Evolutionary conservation across 2,113 vertebrate genomes (phyloP), one percentile per base, ranked within the genome.

Genomic region (Galemys pyrenaicus): DNA sequence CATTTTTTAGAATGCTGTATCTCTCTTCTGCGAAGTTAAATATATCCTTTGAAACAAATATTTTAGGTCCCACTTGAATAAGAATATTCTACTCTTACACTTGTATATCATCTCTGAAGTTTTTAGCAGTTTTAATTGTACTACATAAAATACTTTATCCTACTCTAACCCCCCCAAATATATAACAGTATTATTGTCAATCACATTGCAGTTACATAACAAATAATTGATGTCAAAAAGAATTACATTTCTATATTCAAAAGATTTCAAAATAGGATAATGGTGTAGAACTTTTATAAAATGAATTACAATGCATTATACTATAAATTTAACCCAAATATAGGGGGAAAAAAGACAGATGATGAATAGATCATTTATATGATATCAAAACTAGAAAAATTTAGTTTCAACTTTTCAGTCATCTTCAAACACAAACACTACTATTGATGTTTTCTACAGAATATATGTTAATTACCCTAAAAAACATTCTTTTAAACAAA

Each of bases 381-480:
- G 17, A 13, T 75, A 30, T 51, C 44, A 78, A 92, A 64, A 39
- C 35, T 65, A 37, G 60, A 83, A 75, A 60, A 83, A 73, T 15
- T 79, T 81, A 30, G 12, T 35, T 16, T 58, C 26, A 51, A 81
- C 26, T 9, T 92, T 80, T 56, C 49, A 60, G 4, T 82, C 8
- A 92, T 35, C 65, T 96, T 87, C 44, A 46, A 84, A 70, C 6
- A 84, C 35, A 88, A 87, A 67, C 90, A 49, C 6, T 65, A 46
- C 51, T 35, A 4, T 3, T 68, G 44, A 4, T 39, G 4, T 51
- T 82, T 51, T 44, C 49, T 70, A 89, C 10, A 87, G 41, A 91
- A 71, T 75, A 26, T 19, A 32, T 49, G 54, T 4, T 65, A 91
- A 84, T 11, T 46, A 92, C 5, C 39, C 9, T 62, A 65, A 22